phyloP scores from a whole-genome alignment of 1,140 invertebrate genomes.

The Trinorchestia longiramus region DNA sequence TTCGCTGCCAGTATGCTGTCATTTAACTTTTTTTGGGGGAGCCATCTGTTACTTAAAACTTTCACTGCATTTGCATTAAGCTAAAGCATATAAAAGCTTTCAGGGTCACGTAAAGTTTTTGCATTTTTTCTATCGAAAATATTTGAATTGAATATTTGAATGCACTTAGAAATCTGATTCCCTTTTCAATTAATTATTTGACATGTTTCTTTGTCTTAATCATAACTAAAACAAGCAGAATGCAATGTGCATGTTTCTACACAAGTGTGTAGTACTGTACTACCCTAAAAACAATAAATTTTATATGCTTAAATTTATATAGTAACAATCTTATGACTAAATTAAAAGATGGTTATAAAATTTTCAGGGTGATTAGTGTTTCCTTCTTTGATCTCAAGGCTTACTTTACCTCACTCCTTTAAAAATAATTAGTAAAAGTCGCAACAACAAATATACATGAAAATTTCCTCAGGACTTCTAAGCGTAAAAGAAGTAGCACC shows the following conservation, averaged over 20 bases:
- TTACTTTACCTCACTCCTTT: background rate
- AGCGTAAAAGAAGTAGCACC: background rate
- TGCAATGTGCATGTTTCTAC: background rate
- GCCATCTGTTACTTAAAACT: background rate
- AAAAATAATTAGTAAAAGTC: background rate
- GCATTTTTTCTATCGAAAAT: no score
- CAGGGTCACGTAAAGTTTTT: no score
- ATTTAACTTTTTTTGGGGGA: background rate
- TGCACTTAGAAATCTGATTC: no score
- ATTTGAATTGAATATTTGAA: no score
- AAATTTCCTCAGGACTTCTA: background rate
- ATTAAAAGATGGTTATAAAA: background rate
- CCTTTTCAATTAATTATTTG: background rate
- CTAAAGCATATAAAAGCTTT: background rate
- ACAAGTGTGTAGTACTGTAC: background rate
- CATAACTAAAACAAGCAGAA: background rate
- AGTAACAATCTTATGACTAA: background rate
- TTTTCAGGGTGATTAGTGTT: background rate
- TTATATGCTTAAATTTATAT: background rate
- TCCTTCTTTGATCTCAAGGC: background rate
- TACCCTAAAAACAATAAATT: background rate
- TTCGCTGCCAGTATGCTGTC: background rate
- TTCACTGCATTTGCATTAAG: background rate
- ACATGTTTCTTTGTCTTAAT: background rate
- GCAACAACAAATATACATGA: background rate